Base-by-base conservation (phyloP, 2,888 invertebrate species). In the Adelognathus sp. region DNA sequence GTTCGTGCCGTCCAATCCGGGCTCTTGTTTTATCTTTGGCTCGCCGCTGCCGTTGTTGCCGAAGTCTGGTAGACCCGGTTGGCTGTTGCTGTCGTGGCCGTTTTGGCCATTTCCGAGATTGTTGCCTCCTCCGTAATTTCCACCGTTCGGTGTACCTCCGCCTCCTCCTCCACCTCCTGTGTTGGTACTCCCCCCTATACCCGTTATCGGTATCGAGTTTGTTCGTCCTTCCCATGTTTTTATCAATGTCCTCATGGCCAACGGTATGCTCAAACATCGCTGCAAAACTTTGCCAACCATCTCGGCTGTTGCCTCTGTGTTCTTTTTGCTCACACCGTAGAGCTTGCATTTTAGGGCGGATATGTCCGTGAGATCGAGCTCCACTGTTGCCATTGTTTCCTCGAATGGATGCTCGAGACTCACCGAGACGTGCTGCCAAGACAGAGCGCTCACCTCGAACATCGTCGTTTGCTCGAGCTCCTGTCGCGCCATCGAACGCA, bases 351-450 rank as follows among this genome's bases (percentile, higher is more conserved):
- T 94, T 0, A 97, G 94, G 80, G 95, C 95, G 0, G 96, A 95
- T 16, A 96, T 94, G 86, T 98, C 97, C 4, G 94, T 93, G 66
- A 99, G 92, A 90, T 98, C 96, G 80, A 99, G 93, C 90, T 98
- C 98, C 11, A 97, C 96, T 0, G 98, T 98, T 0, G 98, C 97
- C 95, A 98, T 96, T 79, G 97, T 96, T 91, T 98, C 98, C 88
- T 98, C 97, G 18, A 96, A 92, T 0, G 98, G 98, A 92, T 98
- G 98, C 90, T 98, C 98, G 88, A 99, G 94, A 6, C 97, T 96
- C 18, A 99, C 95, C 7, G 97, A 96, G 81, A 99, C 95, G 91
- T 97, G 97, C 80, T 96, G 96, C 93, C 97, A 96, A 0, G 98
- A 97, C 36, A 98, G 92, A 1, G 98, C 97, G 86, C 96, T 97